These are phyloP conservation scores for Ctenodactylus gundi DNA, from an alignment of 2,113 vertebrate species.

Conservation along the genomic window DNA sequence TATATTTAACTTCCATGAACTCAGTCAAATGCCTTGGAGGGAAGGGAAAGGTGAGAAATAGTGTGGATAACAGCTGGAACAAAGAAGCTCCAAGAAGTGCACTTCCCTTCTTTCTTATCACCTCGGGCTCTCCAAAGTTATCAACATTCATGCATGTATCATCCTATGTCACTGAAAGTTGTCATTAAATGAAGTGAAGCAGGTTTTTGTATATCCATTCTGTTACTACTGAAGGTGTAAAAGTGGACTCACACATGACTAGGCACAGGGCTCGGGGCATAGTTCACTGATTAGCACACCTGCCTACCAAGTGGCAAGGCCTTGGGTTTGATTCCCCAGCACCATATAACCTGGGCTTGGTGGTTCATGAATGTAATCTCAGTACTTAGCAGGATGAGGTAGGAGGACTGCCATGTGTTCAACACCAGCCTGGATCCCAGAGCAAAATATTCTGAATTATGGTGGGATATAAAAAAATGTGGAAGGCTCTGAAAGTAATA, in stretches of 20 bases:
- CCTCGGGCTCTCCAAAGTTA: background rate
- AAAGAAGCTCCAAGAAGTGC: background rate
- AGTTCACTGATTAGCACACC: no score
- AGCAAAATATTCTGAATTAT: background rate
- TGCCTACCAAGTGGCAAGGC: no score
- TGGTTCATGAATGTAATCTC: no score
- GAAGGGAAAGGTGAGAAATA: background rate
- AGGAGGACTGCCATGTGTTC: no score
- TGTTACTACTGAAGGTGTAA: background rate
- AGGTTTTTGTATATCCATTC: background rate
- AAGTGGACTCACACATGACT: background rate
- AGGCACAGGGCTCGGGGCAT: no score
- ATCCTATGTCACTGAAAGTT: background rate
- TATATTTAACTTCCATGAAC: conserved; percentile 4
- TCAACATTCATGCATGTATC: background rate
- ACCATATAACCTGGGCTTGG: no score
- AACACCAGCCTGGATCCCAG: background rate
- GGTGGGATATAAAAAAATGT: background rate
- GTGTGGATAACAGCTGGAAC: background rate
- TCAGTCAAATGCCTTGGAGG: background rate
- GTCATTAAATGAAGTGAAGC: background rate
- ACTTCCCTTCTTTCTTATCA: background rate
- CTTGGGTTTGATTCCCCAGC: no score
- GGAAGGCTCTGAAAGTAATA: background rate
- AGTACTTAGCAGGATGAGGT: no score